These are phyloP conservation scores for Galeopsomyia nigrocyanea DNA, from an alignment of 2,888 invertebrate genomes.

Conservation along the genomic window DNA sequence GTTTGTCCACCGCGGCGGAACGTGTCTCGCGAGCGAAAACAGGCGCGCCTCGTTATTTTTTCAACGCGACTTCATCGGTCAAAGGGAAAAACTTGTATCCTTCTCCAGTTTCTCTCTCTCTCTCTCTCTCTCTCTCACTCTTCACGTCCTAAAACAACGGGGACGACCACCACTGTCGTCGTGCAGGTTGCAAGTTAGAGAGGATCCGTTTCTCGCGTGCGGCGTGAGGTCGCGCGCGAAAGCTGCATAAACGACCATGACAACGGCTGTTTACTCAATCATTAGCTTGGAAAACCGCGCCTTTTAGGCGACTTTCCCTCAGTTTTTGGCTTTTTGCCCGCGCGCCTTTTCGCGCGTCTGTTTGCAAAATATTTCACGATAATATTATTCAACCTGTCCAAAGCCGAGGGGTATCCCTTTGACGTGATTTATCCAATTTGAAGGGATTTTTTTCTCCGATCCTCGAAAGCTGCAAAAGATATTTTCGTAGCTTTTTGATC, in stretches of 20 bases:
- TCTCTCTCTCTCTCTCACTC: constrained; percentile 50
- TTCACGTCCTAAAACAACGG: constrained; percentile 50
- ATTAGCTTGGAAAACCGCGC: constrained; percentile 12
- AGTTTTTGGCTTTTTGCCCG: background rate
- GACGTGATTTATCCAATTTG: no score
- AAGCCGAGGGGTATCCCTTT: no score
- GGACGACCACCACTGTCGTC: constrained; percentile 37
- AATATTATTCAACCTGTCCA: constrained; percentile 29
- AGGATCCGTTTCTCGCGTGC: constrained; percentile 57
- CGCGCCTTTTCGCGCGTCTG: background rate
- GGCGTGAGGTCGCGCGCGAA: constrained; percentile 59
- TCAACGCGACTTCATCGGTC: constrained; percentile 51
- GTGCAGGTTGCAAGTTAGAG: constrained; percentile 52
- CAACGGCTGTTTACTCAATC: constrained; percentile 32
- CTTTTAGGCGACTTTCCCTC: constrained; percentile 12
- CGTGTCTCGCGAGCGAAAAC: constrained; percentile 53
- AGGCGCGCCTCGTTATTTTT: constrained; percentile 54
- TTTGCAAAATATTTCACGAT: constrained; percentile 33
- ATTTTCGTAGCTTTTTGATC: no score
- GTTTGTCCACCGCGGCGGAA: constrained; percentile 49
- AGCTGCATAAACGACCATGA: constrained; percentile 27
- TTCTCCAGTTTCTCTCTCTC: constrained; percentile 47
- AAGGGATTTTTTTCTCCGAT: no score
- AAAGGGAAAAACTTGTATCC: constrained; percentile 50
- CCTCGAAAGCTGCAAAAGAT: no score